A percentile compares a stretch with the other conserved stretches of the same genome.
Conservation (phyloP, 1,140 invertebrate species). For the Zaprionus davidi region DNA sequence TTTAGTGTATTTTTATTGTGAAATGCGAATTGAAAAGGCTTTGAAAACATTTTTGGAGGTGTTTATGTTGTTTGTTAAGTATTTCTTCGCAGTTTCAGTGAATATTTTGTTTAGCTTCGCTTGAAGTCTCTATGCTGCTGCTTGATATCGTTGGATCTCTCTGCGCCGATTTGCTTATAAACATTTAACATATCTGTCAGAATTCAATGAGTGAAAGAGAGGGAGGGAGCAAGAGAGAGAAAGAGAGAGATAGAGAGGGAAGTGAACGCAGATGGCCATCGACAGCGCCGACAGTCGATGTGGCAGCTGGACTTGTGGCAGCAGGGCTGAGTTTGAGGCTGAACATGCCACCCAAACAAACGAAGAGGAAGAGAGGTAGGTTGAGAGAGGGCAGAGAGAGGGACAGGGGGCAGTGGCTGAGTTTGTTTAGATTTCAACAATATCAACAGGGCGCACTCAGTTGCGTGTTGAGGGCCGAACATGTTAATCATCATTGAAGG, state of each 20-base stretch:
- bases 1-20: neutral
- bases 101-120: conserved; percentile 19
- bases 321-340: conserved; percentile 46
- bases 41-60: neutral
- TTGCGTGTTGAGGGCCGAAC: conserved; percentile 3
- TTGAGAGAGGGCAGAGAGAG: neutral
- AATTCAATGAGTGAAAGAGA: conserved; percentile 23
- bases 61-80: conserved; percentile 3
- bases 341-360: conserved; percentile 68
- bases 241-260: neutral
- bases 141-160: conserved; percentile 13
- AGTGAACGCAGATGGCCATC: conserved; percentile 43
- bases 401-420: conserved; percentile 1
- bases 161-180: conserved; percentile 55
- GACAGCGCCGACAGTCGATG: conserved; percentile 35
- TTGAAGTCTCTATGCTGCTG: neutral
- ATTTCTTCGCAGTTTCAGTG: neutral
- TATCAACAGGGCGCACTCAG: conserved; percentile 52
- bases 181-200: conserved; percentile 72
- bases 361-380: conserved; percentile 24
- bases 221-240: neutral
- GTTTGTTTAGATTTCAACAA: conserved; percentile 62
- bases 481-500: conserved; percentile 8
- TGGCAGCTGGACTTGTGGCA: conserved; percentile 17
- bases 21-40: neutral